phyloP scores from a whole-genome alignment of 2,797 vertebrate genomes.

The Myripristis murdjan region DNA sequence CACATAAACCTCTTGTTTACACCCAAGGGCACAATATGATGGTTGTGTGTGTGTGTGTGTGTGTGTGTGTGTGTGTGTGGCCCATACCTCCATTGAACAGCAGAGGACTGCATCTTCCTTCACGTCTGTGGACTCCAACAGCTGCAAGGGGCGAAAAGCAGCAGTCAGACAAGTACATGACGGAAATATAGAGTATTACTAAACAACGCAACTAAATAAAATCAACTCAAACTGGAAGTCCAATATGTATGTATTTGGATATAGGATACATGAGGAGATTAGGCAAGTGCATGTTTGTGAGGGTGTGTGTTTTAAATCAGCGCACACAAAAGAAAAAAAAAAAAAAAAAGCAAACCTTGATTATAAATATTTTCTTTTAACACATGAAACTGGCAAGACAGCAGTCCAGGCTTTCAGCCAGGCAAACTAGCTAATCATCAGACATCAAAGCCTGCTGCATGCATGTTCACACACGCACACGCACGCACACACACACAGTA shows the following conservation, averaged over 20 bases:
- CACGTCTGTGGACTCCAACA: conserved; percentile 94
- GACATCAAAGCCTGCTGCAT: conserved; percentile 44
- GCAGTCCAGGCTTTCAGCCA: conserved; percentile 53
- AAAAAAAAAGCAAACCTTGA: conserved; percentile 47
- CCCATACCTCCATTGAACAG: conserved; percentile 97
- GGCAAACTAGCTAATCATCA: conserved; percentile 39
- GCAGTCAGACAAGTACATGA: conserved; percentile 14
- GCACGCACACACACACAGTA: conserved; percentile 17
- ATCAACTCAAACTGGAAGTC: conserved; percentile 4
- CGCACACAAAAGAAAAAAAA: conserved; percentile 28
- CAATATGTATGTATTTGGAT: conserved; percentile 26
- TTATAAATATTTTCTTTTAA: conserved; percentile 72
- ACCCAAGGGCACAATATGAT: not conserved
- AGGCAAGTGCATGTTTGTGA: conserved; percentile 39
- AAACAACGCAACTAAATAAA: conserved; percentile 5
- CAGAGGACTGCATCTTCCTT: conserved; percentile 98
- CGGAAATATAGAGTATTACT: not conserved
- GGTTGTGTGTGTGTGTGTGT: conserved; percentile 1
- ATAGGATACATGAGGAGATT: conserved; percentile 45
- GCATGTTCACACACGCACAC: conserved; percentile 3
- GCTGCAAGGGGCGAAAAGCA: conserved; percentile 81
- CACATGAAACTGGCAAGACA: conserved; percentile 69
- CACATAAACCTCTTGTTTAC: not conserved
- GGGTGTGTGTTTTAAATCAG: conserved; percentile 49
- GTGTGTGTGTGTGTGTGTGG: no score